These are phyloP conservation scores for Ridgeia piscesae DNA, from an alignment of 1,140 invertebrate species.

Conservation along the genomic window DNA sequence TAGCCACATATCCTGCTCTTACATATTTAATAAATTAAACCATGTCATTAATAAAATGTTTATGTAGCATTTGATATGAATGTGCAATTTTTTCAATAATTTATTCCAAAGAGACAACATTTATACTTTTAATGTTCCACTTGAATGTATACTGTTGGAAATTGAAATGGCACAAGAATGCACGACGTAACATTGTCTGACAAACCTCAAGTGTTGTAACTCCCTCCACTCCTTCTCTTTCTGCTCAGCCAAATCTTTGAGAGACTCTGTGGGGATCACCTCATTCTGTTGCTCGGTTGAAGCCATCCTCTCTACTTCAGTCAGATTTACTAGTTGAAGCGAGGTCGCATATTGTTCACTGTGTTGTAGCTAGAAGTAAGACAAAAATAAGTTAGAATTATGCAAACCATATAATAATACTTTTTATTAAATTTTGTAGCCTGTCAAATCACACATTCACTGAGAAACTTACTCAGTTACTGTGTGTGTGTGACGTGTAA, in stretches of 20 bases:
- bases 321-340: background rate
- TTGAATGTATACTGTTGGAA: background rate
- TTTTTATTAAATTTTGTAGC: too few species aligned
- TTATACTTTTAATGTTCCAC: too few species aligned
- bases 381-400: background rate
- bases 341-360: background rate
- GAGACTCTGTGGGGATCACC: conserved; percentile 10
- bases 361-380: background rate
- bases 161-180: background rate
- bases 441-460: too few species aligned
- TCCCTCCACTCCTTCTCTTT: conserved; percentile 57
- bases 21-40: too few species aligned
- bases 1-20: too few species aligned
- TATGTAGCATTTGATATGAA: too few species aligned
- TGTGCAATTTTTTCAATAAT: too few species aligned
- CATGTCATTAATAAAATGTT: too few species aligned
- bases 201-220: conserved; percentile 48
- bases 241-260: conserved; percentile 48
- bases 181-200: background rate
- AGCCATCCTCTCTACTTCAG: background rate
- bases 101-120: too few species aligned
- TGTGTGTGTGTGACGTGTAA: too few species aligned
- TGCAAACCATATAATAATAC: too few species aligned
- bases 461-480: too few species aligned
- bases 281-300: background rate